Conservation (phyloP, 64 coral and sea anemone genomes). For the Pachyseris speciosa region DNA sequence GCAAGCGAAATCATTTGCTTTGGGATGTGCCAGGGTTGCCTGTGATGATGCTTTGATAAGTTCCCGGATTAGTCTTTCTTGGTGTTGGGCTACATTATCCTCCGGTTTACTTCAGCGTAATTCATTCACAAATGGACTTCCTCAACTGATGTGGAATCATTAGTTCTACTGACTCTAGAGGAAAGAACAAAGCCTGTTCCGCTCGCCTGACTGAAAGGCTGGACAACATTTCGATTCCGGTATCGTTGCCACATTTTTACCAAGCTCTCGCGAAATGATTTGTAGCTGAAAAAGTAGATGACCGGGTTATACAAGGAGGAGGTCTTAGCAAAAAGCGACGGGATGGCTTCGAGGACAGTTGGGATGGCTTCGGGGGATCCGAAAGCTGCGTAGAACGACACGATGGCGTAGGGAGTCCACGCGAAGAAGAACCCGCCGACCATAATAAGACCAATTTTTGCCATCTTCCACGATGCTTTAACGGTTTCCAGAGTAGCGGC, state of each 20-base stretch:
- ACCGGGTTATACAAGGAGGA: constrained; percentile 68
- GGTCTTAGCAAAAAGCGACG: constrained; percentile 66
- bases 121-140: background rate
- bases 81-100: no score
- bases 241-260: constrained; percentile 8
- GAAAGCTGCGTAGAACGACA: constrained; percentile 59
- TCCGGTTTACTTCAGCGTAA: background rate
- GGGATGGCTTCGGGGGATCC: background rate
- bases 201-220: background rate
- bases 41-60: no score
- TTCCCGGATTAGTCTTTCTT: no score
- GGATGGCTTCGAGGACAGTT: background rate
- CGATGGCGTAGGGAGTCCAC: constrained; percentile 72
- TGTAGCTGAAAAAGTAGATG: constrained; percentile 80
- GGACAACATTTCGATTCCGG: background rate
- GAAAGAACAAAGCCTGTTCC: background rate
- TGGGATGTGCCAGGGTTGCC: no score
- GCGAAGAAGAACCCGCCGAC: constrained; percentile 52
- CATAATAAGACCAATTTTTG: constrained; percentile 24
- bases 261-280: constrained; percentile 64
- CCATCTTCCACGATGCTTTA: constrained; percentile 49
- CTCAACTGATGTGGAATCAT: background rate
- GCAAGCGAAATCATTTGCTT: no score
- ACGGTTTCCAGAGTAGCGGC: constrained; percentile 41
- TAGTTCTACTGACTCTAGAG: background rate